A percentile compares a stretch with the other conserved stretches of the same genome.
Conservation (phyloP, 2,113 vertebrate genomes). For the Barnardius zonarius region DNA sequence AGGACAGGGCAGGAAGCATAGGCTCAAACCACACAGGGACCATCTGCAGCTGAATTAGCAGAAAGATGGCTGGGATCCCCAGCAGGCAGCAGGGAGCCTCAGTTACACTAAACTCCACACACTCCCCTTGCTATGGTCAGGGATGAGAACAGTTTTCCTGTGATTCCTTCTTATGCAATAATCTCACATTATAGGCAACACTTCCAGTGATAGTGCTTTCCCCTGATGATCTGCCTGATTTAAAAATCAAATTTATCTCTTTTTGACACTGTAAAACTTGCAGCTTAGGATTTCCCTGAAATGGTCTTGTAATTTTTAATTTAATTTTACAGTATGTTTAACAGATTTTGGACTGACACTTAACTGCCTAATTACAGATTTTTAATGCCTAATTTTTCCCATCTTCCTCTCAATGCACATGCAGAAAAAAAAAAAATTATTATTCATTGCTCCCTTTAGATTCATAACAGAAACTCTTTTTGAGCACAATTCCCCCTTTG, state of each 20-base stretch:
- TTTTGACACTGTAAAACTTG: not conserved
- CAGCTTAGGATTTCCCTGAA: not conserved
- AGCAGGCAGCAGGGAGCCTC: rapidly evolving
- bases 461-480: not conserved
- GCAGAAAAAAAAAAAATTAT: not conserved
- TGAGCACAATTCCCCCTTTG: not conserved
- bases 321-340: constrained; percentile 5
- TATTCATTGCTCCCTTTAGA: not conserved
- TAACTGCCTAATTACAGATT: not conserved
- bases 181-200: not conserved
- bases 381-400: not conserved
- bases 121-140: too few species aligned
- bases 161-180: not conserved
- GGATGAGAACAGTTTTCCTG: not conserved
- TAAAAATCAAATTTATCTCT: not conserved
- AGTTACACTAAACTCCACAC: rapidly evolving
- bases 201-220: not conserved
- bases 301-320: not conserved
- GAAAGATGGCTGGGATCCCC: rapidly evolving
- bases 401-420: not conserved
- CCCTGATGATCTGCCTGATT: not conserved
- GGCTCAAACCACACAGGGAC: rapidly evolving
- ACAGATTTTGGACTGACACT: not conserved
- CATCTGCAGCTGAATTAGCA: not conserved
- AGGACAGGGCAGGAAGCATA: not conserved